Evolutionary conservation across 1,140 invertebrate genomes (phyloP), one percentile per base, ranked within the genome.

Genomic region (Lepidurus packardi): DNA sequence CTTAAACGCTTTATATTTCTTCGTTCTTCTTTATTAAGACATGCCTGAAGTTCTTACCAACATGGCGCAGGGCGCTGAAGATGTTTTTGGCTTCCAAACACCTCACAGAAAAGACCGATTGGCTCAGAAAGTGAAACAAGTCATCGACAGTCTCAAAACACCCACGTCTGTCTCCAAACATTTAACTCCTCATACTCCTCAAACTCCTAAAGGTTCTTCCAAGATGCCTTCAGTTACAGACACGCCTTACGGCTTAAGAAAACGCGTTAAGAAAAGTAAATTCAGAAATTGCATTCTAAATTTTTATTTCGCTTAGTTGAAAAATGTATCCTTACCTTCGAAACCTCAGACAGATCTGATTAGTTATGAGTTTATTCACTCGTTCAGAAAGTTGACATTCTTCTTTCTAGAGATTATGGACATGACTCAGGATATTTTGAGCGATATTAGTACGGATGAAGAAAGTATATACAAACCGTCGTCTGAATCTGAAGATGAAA

Each of bases 21-120:
- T n/a, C 21, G 13, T 11, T 1, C 7, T 21, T 65, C 21, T n/a
- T 13, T 16, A 21, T 21, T 65, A n/a, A 65, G 53, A 65, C 53
- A 65, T 65, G 53, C 53, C 53, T 65, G 53, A 21, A n/a, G n/a
- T 65, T 7, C 53, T 65, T 21, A 65, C 53, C 16, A 21, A 65
- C 16, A 65, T 65, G 53, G n/a, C 53, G 2, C 53, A 65, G 21
- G 53, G 53, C 6, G 53, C 53, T 21, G 53, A 16, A 16, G 13
- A 65, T 21, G 53, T 65, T 65, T 65, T 65, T 65, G 53, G 53
- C 21, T 65, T 65, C 53, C 53, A 65, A 65, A 65, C 53, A 1
- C 53, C 53, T 9, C 53, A n/a, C 16, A 65, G 53, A 21, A 65
- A 65, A 16, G 53, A 65, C 21, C 53, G 53, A 7, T 65, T 65